These are phyloP conservation scores for Oncorhynchus kisutch DNA, from an alignment of 2,113 vertebrate genomes.

Conservation along the genomic window DNA sequence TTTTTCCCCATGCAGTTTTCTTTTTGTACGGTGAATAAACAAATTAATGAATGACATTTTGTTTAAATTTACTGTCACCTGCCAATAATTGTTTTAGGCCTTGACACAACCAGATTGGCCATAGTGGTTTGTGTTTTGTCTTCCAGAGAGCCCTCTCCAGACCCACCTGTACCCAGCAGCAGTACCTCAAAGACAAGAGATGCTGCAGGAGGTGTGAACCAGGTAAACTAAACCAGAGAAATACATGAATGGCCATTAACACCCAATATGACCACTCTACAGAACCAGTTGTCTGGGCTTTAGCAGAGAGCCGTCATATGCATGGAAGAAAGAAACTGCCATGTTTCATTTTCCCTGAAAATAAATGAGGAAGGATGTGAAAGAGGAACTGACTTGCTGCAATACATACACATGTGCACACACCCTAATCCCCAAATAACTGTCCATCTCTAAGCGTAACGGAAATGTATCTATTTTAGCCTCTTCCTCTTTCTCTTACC, in stretches of 20 bases:
- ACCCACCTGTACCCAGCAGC: conserved; percentile 54
- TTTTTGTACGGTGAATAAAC: too few relatives aligned
- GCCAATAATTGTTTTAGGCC: background rate
- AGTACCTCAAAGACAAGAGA: conserved; percentile 53
- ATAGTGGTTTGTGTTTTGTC: conserved; percentile 8
- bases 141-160: conserved; percentile 58
- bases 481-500: conserved; percentile 4
- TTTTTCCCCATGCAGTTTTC: too few relatives aligned
- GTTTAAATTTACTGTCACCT: background rate
- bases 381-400: conserved; percentile 28
- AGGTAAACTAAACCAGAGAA: conserved; percentile 56
- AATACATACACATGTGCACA: background rate
- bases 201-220: conserved; percentile 73
- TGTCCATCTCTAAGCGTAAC: background rate
- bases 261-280: too few relatives aligned
- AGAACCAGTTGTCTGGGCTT: too few relatives aligned
- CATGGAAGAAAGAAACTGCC: conserved; percentile 35
- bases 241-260: too few relatives aligned
- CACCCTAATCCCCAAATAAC: conserved; percentile 11
- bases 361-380: conserved; percentile 46
- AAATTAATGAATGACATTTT: background rate
- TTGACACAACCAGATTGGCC: background rate
- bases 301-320: background rate
- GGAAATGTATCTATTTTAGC: background rate
- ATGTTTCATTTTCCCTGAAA: conserved; percentile 21